Evolutionary conservation across 2,888 invertebrate species (phyloP), one percentile per base, ranked within the genome.

Genomic region (Tenthredo mesomela): DNA sequence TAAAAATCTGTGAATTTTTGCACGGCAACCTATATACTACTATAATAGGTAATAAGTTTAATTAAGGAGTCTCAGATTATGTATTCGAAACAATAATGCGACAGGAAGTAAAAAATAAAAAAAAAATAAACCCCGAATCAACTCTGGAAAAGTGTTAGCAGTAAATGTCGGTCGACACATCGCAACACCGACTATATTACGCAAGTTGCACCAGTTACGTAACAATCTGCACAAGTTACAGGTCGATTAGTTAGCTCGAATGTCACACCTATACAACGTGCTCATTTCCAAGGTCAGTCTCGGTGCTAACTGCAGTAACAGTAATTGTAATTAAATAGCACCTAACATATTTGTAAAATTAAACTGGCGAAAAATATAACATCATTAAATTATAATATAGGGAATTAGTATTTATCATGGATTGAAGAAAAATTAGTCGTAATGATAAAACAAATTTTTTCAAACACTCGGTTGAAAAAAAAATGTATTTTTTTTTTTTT

Each of bases 171-270:
- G 37, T 70, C 70, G 70, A 40, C 18, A 37, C 29, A 37, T 61
- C 61, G 61, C 25, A 21, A 10, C 61, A 61, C 61, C 25, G 18
- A 25, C 67, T 54, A 54, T n/a, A 67, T 73, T 73, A 73, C 73
- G 73, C 40, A 73, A 73, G 73, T n/a, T 50, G 54, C 33, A 47
- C 54, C n/a, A 18, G 54, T 77, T 77, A 77, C 77, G 50, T 77
- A 77, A 77, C 77, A 21, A 9, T 77, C 7, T 54, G 40, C 33
- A 77, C 10, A 77, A 54, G 54, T 77, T 73, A 73, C 43, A 43
- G 40, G 77, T 77, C 47, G 50, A 77, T 77, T 77, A 37, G 77
- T 77, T 77, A 77, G 54, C 77, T 77, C 47, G 77, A 50, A 77
- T 77, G 77, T 77, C 47, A 40, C n/a, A 77, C 77, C 50, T 77